Conservation (phyloP, 2,888 invertebrate species). For the Ophion slaviceki region DNA sequence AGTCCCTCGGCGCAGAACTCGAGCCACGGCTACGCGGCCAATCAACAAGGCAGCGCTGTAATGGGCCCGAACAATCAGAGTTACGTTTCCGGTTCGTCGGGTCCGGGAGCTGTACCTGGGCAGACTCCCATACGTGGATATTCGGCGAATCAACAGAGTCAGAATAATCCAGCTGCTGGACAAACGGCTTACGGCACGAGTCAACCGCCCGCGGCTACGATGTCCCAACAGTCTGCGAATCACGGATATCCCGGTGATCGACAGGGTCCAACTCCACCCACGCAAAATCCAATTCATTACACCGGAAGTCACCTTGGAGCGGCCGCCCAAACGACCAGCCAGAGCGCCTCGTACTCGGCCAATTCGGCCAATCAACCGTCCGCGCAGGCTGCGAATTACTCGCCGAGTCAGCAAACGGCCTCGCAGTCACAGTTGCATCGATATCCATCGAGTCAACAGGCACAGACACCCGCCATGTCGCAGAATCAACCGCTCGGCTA, state of each 20-base stretch:
- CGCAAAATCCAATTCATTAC: constrained; percentile 74
- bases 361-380: constrained; percentile 61
- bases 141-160: constrained; percentile 69
- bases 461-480: constrained; percentile 35
- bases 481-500: constrained; percentile 56
- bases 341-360: constrained; percentile 48
- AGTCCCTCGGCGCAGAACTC: constrained; percentile 26
- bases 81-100: constrained; percentile 60
- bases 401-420: constrained; percentile 58
- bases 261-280: constrained; percentile 62
- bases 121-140: constrained; percentile 77
- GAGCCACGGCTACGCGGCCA: constrained; percentile 60
- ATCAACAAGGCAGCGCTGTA: constrained; percentile 51
- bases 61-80: constrained; percentile 61
- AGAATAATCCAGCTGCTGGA: constrained; percentile 60
- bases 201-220: constrained; percentile 67
- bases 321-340: constrained; percentile 60
- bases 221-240: constrained; percentile 60
- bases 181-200: constrained; percentile 66
- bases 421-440: constrained; percentile 60
- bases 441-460: constrained; percentile 51
- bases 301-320: constrained; percentile 69
- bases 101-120: constrained; percentile 66
- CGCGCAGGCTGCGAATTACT: constrained; percentile 56
- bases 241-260: constrained; percentile 74